Conservation (phyloP, 2,113 vertebrate genomes). For the Silurus meridionalis region DNA sequence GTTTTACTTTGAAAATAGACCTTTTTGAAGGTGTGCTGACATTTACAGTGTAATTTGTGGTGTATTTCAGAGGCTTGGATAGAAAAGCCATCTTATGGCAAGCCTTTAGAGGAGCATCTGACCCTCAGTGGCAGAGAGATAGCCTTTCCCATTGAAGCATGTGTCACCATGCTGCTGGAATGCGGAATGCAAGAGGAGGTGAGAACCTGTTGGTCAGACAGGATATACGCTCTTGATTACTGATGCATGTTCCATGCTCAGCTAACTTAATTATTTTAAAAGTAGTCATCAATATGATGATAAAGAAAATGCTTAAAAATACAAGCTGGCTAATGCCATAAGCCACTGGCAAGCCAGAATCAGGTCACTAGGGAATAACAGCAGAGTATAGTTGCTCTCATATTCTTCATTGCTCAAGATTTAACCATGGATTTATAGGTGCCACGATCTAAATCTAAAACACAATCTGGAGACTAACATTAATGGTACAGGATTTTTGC, state of each 20-base stretch:
- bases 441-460: too few relatives aligned
- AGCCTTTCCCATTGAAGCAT: conserved; percentile 85
- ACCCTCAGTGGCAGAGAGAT: conserved; percentile 82
- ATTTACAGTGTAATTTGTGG: conserved; percentile 34
- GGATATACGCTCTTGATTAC: neutral
- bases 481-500: neutral
- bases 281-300: neutral
- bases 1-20: neutral
- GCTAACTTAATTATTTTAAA: neutral
- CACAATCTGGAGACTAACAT: neutral
- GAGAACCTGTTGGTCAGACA: conserved; percentile 25
- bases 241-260: conserved; percentile 1
- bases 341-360: neutral
- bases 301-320: neutral
- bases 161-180: conserved; percentile 87
- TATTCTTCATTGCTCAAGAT: neutral
- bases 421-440: neutral
- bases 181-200: conserved; percentile 96
- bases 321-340: neutral
- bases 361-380: neutral
- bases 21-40: neutral
- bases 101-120: conserved; percentile 89
- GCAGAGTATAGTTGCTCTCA: neutral
- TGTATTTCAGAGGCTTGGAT: conserved; percentile 90
- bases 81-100: conserved; percentile 95